phyloP scores from a whole-genome alignment of 2,888 invertebrate genomes.

The Dicyrtomina minuta region DNA sequence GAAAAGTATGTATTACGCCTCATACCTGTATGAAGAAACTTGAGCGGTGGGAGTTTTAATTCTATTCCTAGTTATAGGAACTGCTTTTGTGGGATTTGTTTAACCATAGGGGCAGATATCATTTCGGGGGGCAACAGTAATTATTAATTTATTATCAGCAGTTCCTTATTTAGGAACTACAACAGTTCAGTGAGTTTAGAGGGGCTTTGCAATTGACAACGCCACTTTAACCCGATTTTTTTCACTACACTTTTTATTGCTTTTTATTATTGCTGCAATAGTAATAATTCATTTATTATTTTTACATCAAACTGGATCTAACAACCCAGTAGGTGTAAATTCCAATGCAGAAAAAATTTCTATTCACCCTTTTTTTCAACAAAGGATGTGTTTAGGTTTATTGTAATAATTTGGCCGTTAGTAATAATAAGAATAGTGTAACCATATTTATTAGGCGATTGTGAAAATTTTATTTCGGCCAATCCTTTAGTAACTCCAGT shows the following conservation, averaged over 20 bases:
- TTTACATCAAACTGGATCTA: conserved; percentile 69
- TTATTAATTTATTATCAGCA: conserved; percentile 72
- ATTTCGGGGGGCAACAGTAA: conserved; percentile 78
- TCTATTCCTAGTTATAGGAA: conserved; percentile 68
- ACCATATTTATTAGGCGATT: conserved; percentile 67
- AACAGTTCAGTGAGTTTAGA: conserved; percentile 74
- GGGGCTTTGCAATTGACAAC: conserved; percentile 72
- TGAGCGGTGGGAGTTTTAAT: conserved; percentile 69
- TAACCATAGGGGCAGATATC: conserved; percentile 79
- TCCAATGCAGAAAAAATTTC: conserved; percentile 69
- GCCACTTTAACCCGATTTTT: conserved; percentile 76
- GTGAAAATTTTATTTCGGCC: conserved; percentile 73
- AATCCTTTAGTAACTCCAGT: conserved; percentile 69
- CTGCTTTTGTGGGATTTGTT: conserved; percentile 77
- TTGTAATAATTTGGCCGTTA: conserved; percentile 62
- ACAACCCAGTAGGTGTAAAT: conserved; percentile 67
- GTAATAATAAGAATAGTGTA: conserved; percentile 59
- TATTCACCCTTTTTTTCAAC: conserved; percentile 68
- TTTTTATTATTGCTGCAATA: conserved; percentile 67
- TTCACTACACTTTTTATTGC: conserved; percentile 71
- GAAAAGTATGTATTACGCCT: conserved; percentile 57
- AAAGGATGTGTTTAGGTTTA: conserved; percentile 67
- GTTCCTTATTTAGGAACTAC: conserved; percentile 68
- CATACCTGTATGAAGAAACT: conserved; percentile 61
- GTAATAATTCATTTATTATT: conserved; percentile 67